These are phyloP conservation scores for Orthosia gothica DNA, from an alignment of 2,888 invertebrate species.

Conservation along the genomic window DNA sequence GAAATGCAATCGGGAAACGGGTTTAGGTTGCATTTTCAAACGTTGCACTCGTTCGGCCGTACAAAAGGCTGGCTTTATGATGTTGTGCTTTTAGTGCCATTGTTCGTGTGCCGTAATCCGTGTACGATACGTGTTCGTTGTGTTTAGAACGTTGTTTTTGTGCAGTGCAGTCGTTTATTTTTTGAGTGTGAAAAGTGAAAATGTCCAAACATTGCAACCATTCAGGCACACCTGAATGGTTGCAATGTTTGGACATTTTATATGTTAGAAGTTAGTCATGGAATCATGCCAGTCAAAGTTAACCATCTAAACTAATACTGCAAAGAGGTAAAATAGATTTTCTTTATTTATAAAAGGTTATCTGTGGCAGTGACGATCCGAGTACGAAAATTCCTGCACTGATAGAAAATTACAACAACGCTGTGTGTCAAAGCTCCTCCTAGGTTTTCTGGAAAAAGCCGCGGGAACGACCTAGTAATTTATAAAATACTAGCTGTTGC, in stretches of 20 bases:
- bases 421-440: too few species aligned
- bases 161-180: slow-evolving; percentile 5
- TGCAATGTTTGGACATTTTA: neutral
- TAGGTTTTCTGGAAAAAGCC: neutral
- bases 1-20: slow-evolving; percentile 87
- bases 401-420: too few species aligned
- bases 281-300: neutral
- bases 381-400: too few species aligned
- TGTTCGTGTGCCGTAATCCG: slow-evolving; percentile 61
- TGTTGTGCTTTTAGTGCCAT: slow-evolving; percentile 74
- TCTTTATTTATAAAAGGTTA: too few species aligned
- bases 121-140: slow-evolving; percentile 54
- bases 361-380: neutral
- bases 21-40: slow-evolving; percentile 83
- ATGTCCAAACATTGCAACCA: too few species aligned
- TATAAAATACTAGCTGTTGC: too few species aligned
- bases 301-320: neutral
- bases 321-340: neutral
- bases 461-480: neutral
- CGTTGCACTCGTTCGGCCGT: slow-evolving; percentile 74
- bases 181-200: too few species aligned
- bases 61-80: slow-evolving; percentile 77
- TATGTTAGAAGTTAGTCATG: neutral
- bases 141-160: slow-evolving; percentile 36
- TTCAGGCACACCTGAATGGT: too few species aligned